Evolutionary conservation across 2,797 vertebrate genomes (phyloP).

Genomic region (Diplodus puntazzo): DNA sequence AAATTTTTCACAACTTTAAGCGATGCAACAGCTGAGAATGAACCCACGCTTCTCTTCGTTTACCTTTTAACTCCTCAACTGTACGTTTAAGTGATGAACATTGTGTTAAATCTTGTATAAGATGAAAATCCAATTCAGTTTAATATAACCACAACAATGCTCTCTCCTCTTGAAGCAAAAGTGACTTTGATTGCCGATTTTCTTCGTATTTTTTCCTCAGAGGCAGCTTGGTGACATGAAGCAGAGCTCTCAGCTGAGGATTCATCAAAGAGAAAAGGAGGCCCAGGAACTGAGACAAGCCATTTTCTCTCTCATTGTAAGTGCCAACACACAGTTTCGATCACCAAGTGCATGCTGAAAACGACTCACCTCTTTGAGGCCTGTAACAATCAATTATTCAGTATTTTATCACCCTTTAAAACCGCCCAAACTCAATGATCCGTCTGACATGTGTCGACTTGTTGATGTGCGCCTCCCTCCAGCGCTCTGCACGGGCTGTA

Average conservation of each 20-base stretch:
- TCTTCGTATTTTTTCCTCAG: constrained; percentile 54
- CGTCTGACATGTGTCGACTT: background rate
- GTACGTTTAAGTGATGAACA: background rate
- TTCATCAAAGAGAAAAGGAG: constrained; percentile 82
- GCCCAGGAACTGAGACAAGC: constrained; percentile 82
- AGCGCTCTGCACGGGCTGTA: constrained; percentile 81
- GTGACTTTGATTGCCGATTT: background rate
- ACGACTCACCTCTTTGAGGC: background rate
- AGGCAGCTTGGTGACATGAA: constrained; percentile 77
- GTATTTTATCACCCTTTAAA: background rate
- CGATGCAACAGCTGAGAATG: background rate
- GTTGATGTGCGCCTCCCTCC: background rate
- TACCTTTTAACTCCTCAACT: no score
- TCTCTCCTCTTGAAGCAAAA: background rate
- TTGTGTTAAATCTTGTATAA: background rate
- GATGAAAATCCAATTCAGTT: background rate
- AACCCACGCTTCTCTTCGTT: background rate
- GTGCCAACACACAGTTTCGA: constrained; percentile 21
- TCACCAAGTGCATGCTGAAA: background rate
- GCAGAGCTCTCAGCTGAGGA: constrained; percentile 75
- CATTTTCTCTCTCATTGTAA: constrained; percentile 81
- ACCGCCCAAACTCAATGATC: background rate
- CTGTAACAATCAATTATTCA: no score
- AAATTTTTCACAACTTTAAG: background rate
- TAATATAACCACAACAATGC: background rate